phyloP scores from a whole-genome alignment of 2,888 invertebrate genomes.

The Hyalella azteca region DNA sequence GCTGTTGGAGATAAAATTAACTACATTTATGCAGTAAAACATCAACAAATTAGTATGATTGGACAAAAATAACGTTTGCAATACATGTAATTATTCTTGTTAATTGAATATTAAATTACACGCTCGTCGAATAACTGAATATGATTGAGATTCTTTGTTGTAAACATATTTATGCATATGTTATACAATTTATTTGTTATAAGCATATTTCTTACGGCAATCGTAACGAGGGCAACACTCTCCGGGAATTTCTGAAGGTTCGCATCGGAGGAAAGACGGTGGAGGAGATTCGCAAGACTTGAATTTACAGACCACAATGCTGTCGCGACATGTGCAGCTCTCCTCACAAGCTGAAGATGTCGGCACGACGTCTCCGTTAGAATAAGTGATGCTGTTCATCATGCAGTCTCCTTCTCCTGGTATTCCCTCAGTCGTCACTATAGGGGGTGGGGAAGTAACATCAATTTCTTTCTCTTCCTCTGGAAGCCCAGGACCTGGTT shows the following conservation, averaged over 20 bases:
- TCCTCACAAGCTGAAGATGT: slow-evolving; percentile 77
- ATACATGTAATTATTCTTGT: too few relatives aligned
- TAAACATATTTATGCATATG: too few relatives aligned
- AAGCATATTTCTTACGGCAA: slow-evolving; percentile 64
- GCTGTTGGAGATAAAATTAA: not conserved
- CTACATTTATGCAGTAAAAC: too few relatives aligned
- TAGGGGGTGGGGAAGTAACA: not conserved
- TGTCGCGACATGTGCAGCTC: slow-evolving; percentile 78
- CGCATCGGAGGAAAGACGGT: slow-evolving; percentile 72
- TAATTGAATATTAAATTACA: too few relatives aligned
- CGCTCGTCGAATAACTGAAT: too few relatives aligned
- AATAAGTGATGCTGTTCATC: slow-evolving; percentile 46
- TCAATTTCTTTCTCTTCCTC: slow-evolving; percentile 20
- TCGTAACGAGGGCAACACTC: slow-evolving; percentile 76
- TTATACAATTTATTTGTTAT: too few relatives aligned
- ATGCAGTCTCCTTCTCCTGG: slow-evolving; percentile 52
- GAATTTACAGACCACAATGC: slow-evolving; percentile 79
- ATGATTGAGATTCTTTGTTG: too few relatives aligned
- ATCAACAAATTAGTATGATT: too few relatives aligned
- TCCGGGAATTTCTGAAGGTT: slow-evolving; percentile 68
- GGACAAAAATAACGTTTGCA: too few relatives aligned
- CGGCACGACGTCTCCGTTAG: slow-evolving; percentile 61
- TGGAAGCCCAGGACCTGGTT: not conserved
- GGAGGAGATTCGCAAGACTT: slow-evolving; percentile 77
- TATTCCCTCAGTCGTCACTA: slow-evolving; percentile 27